Conservation (phyloP, 1,140 invertebrate species). For the Ostrea denselamellosa region DNA sequence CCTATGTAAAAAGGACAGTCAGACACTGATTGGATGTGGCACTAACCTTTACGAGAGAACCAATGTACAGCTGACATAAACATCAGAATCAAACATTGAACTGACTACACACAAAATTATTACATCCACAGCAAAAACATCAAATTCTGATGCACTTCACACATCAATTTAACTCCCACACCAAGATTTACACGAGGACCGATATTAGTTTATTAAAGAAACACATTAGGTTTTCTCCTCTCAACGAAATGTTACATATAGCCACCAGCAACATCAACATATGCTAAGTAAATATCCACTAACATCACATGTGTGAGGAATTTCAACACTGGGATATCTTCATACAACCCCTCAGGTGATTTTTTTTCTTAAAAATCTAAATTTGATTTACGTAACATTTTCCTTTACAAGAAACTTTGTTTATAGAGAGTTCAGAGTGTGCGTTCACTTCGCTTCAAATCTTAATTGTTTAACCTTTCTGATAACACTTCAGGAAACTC, state of each 20-base stretch:
- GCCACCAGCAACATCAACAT: slow-evolving; percentile 26
- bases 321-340: background rate
- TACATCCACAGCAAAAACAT: background rate
- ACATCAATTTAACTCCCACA: background rate
- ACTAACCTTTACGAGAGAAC: background rate
- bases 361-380: background rate
- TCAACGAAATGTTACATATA: slow-evolving; percentile 26
- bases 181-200: background rate
- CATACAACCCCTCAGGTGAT: background rate
- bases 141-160: background rate
- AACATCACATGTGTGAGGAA: background rate
- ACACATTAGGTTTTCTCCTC: background rate
- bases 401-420: background rate
- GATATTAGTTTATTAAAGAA: background rate
- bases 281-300: slow-evolving; percentile 19
- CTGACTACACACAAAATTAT: background rate
- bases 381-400: slow-evolving; percentile 20
- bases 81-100: slow-evolving; percentile 11
- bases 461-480: slow-evolving; percentile 15
- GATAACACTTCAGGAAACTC: background rate
- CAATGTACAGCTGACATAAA: background rate
- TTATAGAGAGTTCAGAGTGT: background rate
- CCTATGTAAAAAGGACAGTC: too few species aligned
- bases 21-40: background rate
- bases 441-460: slow-evolving; percentile 15